Evolutionary conservation across 2,113 vertebrate species (phyloP), one percentile per base, ranked within the genome.

Genomic region (Proterorhinus semilunaris): DNA sequence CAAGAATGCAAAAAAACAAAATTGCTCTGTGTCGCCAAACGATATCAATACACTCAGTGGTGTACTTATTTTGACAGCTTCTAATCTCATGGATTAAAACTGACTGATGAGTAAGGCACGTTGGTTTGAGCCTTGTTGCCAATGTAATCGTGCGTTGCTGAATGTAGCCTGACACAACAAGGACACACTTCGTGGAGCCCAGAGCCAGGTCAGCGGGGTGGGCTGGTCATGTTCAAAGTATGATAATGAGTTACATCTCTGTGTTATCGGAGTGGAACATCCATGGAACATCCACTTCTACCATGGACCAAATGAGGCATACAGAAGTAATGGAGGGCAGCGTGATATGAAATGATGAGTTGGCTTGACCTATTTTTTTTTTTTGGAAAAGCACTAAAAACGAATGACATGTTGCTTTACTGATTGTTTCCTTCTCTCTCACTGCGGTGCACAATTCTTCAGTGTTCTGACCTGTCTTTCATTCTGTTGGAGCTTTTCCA

Each of bases 171-270:
- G 21, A 61, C 58, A 44, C 58, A 16, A 44, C 58, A 16, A 15
- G 58, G 7, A 57, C 49, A 45, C 13, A n/a, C 13, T n/a, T 42
- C 13, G 42, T n/a, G 42, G 42, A 61, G 13, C 58, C 7, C 58
- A 61, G 42, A 45, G 58, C 36, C 58, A 45, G 58, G 42, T 36
- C 58, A 16, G 52, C 2, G 17, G 53, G 27, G 11, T 42, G 27
- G 55, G 36, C 55, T 13, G 7, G 55, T 42, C 12, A 36, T 42
- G 27, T 27, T 58, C 10, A 36, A 58, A 58, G 27, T 21, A 58
- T 58, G 55, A 58, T 42, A 42, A 58, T 36, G 55, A 58, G 55
- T 58, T 42, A 42, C 55, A 42, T 36, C 27, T 58, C 55, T 42
- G 55, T 42, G 27, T 11, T 11, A 58, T 13, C 42, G 55, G 55